Percentiles rank a stretch among this genome's conserved stretches.
These are phyloP conservation scores for Rhadinocentrus ornatus DNA, from an alignment of 2,797 vertebrate genomes.

Conservation along the genomic window DNA sequence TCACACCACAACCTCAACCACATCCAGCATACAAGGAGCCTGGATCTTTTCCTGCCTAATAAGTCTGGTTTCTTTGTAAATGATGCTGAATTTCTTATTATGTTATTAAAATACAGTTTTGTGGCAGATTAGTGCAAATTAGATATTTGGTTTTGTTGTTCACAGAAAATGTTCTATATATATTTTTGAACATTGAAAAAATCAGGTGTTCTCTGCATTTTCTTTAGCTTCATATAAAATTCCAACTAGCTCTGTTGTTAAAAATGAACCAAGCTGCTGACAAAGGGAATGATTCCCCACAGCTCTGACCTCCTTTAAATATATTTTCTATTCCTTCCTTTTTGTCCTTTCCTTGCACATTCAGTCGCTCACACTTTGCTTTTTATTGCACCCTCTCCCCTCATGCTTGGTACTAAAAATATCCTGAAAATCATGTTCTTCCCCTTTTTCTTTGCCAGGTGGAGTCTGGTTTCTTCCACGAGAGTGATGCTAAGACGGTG, in stretches of 20 bases:
- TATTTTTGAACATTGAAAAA: neutral
- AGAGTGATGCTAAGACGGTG: slow-evolving; percentile 93
- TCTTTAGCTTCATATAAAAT: slow-evolving; percentile 26
- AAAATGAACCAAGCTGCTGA: slow-evolving; percentile 52
- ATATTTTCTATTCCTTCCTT: slow-evolving; percentile 54
- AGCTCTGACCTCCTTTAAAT: slow-evolving; percentile 59
- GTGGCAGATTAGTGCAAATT: neutral
- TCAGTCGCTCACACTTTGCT: slow-evolving; percentile 32
- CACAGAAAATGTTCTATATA: neutral
- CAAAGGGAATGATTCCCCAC: slow-evolving; percentile 50
- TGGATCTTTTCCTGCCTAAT: neutral
- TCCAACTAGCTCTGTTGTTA: slow-evolving; percentile 39
- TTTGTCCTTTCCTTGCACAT: slow-evolving; percentile 38
- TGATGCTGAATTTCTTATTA: neutral
- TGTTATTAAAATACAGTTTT: neutral
- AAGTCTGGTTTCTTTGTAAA: neutral
- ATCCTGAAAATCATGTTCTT: slow-evolving; percentile 47
- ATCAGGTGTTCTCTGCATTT: neutral
- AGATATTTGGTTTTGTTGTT: neutral
- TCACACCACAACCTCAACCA: neutral
- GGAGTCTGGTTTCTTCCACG: slow-evolving; percentile 95
- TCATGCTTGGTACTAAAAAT: slow-evolving; percentile 62
- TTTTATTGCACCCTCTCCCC: slow-evolving; percentile 44
- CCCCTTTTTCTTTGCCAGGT: slow-evolving; percentile 81
- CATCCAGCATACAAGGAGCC: neutral